Evolutionary conservation across 2,113 vertebrate genomes (phyloP), one percentile per base, ranked within the genome.

Genomic region (Misgurnus mizolepis): DNA sequence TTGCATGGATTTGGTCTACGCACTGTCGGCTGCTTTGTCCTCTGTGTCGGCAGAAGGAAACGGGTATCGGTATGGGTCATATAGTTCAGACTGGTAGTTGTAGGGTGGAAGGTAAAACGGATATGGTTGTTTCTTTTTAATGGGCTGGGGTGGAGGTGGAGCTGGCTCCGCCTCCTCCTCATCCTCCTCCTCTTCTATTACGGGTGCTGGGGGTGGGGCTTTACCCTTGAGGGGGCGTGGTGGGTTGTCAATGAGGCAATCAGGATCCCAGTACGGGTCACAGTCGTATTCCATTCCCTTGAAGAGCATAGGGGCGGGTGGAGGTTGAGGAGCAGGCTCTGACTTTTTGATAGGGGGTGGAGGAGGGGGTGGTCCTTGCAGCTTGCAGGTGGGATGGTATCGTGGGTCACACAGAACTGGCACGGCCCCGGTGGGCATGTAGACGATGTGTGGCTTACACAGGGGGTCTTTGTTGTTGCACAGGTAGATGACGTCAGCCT

Each of bases 211-310:
- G 0, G 80, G 84, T 1, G 72, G 86, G 0, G 67, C 15, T 76
- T 90, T 89, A 0, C 90, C 91, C 56, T 93, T 92, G 0, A 92
- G 14, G 22, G 88, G 75, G 14, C 87, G 85, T 43, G 91, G 92
- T 1, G 92, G 92, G 79, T 90, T 83, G 72, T 94, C 92, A 6
- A 93, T 86, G 56, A 93, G 90, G 87, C 93, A 94, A 86, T 93
- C 92, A 0, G 93, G 93, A 82, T 94, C 93, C 92, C 93, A 94
- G 90, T 93, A 93, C 4, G 93, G 93, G 87, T 94, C 91, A 18
- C 93, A 94, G 85, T 93, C 92, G 4, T 92, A 93, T 85, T 93
- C 92, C 91, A 92, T 93, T 47, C 85, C 86, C 78, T 93, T 94
- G 83, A 88, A 91, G 67, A 80, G 81, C 17, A 92, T 67, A 8